These are phyloP conservation scores for Alcedo quadribrachys DNA, from an alignment of 2,797 vertebrate species.

Conservation along the genomic window DNA sequence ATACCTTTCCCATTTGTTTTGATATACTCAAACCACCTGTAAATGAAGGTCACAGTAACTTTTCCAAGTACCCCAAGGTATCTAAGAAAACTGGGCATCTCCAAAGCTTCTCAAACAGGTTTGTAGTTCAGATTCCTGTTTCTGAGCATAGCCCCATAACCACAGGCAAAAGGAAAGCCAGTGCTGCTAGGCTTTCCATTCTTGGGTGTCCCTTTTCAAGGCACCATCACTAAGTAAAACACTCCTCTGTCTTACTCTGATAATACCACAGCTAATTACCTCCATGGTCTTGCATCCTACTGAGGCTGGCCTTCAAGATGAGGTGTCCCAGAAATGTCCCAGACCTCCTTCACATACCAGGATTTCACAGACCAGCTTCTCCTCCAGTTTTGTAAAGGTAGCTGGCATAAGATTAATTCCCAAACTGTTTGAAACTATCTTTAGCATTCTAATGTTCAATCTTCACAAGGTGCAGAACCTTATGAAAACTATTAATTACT, in stretches of 20 bases:
- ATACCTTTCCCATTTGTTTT: background rate
- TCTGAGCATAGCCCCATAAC: background rate
- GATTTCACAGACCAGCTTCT: background rate
- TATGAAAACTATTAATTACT: background rate
- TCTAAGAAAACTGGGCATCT: fast-evolving
- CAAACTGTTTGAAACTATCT: background rate
- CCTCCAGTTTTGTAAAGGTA: background rate
- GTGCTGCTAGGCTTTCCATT: background rate
- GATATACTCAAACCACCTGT: background rate
- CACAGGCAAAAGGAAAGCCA: background rate
- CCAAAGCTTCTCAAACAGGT: background rate
- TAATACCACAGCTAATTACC: background rate
- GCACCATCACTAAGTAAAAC: background rate
- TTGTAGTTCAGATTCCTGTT: background rate
- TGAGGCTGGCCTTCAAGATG: background rate
- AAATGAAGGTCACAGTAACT: background rate
- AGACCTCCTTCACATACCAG: background rate
- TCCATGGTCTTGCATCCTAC: background rate
- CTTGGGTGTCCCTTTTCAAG: background rate
- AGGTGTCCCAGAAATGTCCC: background rate
- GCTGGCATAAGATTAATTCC: background rate
- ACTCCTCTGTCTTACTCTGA: background rate
- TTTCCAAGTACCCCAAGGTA: background rate
- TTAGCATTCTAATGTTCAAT: background rate
- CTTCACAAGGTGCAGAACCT: background rate